These are phyloP conservation scores for Emys orbicularis DNA, from an alignment of 2,797 vertebrate species.

Conservation along the genomic window DNA sequence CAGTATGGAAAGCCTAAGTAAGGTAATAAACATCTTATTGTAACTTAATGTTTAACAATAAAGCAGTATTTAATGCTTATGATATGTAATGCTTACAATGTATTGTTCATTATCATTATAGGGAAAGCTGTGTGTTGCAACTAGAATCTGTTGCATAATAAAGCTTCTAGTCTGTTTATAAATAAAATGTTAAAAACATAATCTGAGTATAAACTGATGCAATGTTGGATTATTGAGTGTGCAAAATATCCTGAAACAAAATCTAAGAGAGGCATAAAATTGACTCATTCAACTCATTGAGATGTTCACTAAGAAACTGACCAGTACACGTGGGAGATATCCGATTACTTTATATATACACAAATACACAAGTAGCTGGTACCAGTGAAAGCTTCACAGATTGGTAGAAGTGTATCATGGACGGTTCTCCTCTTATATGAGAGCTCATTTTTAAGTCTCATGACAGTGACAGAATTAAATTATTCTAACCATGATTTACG, in stretches of 20 bases:
- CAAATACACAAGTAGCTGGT: background rate
- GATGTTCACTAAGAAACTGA: background rate
- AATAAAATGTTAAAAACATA: background rate
- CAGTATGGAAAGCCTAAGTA: background rate
- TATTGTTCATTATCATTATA: background rate
- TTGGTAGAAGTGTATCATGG: background rate
- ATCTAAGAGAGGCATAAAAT: background rate
- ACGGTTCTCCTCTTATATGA: background rate
- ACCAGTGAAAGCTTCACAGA: background rate
- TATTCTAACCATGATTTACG: background rate
- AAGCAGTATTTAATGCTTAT: conserved; percentile 46
- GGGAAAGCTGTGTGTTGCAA: background rate
- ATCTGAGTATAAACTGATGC: background rate
- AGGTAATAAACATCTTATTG: background rate
- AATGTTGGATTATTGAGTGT: conserved; percentile 25
- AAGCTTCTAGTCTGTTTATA: background rate
- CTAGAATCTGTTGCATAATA: conserved; percentile 5
- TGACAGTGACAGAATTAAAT: background rate
- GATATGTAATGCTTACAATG: background rate
- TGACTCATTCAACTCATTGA: background rate
- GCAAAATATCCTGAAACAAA: conserved; percentile 60
- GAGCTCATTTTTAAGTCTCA: background rate
- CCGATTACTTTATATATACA: background rate
- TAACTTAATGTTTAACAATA: background rate
- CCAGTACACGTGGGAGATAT: background rate